phyloP scores from a whole-genome alignment of 1,140 invertebrate genomes.

The Probaryconus sp. region DNA sequence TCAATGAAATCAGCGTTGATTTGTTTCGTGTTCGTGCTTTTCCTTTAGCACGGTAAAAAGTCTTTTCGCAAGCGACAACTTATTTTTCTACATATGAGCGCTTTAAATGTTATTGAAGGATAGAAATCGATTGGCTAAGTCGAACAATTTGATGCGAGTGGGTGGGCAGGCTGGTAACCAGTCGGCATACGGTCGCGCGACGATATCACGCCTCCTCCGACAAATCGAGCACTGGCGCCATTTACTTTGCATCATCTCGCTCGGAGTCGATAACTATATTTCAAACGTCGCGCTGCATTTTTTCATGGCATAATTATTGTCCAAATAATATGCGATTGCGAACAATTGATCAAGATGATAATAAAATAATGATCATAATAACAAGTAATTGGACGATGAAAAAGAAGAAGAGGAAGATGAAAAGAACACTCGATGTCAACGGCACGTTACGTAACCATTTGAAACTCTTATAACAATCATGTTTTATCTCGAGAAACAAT shows the following conservation, averaged over 20 bases:
- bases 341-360: too few species aligned
- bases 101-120: slow-evolving; percentile 24
- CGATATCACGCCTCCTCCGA: slow-evolving; percentile 62
- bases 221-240: slow-evolving; percentile 57
- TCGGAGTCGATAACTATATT: slow-evolving; percentile 33
- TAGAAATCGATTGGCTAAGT: slow-evolving; percentile 56
- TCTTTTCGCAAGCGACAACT: too few species aligned
- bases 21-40: neutral
- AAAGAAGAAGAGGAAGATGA: too few species aligned
- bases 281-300: slow-evolving; percentile 23
- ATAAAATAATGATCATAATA: too few species aligned
- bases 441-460: too few species aligned
- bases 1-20: neutral
- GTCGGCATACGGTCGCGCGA: slow-evolving; percentile 52
- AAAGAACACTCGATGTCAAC: too few species aligned
- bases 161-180: slow-evolving; percentile 59
- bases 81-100: slow-evolving; percentile 1
- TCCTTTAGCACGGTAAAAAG: too few species aligned
- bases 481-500: too few species aligned
- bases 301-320: slow-evolving; percentile 10
- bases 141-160: slow-evolving; percentile 34
- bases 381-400: too few species aligned
- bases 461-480: too few species aligned
- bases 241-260: slow-evolving; percentile 55
- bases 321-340: too few species aligned